phyloP scores from a whole-genome alignment of 2,113 vertebrate genomes.

The Suricata suricatta region DNA sequence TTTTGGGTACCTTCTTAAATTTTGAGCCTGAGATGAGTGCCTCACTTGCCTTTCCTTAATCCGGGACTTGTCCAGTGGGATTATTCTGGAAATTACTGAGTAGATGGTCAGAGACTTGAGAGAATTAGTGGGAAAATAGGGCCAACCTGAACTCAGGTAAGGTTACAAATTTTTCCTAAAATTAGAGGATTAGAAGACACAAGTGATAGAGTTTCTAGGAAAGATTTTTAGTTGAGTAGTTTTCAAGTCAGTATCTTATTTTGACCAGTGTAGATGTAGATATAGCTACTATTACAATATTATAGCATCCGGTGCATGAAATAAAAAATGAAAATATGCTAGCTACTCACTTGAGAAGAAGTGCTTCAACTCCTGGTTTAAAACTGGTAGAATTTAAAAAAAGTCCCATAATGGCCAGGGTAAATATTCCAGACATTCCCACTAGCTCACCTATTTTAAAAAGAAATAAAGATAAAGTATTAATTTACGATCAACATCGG shows the following conservation, averaged over 20 bases:
- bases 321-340: constrained; percentile 14
- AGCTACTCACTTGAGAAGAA: constrained; percentile 71
- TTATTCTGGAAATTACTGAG: neutral
- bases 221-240: neutral
- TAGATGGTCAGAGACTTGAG: neutral
- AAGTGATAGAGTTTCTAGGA: neutral
- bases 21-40: neutral
- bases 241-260: neutral
- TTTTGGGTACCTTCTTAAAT: neutral
- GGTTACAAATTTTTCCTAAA: neutral
- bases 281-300: neutral
- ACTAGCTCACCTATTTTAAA: constrained; percentile 56
- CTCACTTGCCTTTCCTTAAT: neutral
- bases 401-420: constrained; percentile 65
- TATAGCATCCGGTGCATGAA: neutral
- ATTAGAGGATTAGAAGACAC: neutral
- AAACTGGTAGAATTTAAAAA: constrained; percentile 74
- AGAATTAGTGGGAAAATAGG: neutral
- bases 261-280: neutral
- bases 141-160: neutral
- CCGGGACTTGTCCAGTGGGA: neutral
- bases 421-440: constrained; percentile 71
- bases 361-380: constrained; percentile 63
- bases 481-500: neutral
- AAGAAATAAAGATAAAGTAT: constrained; percentile 23